Percentiles rank a stretch among this genome's conserved stretches.
phyloP scores from a whole-genome alignment of 2,113 vertebrate genomes.

The Cacatua alba region DNA sequence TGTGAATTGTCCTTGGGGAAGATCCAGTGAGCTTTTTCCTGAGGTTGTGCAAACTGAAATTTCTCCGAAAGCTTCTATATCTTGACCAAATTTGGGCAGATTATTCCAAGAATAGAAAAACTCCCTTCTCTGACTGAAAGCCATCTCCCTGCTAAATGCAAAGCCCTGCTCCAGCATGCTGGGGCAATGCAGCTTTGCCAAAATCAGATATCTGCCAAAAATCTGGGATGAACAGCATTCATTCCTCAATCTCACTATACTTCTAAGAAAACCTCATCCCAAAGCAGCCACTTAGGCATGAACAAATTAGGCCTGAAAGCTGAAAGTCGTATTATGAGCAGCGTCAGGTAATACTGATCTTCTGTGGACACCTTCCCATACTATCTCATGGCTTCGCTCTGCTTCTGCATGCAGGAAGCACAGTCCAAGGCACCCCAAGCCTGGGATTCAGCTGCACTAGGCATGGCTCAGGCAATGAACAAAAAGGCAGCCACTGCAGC shows the following conservation, averaged over 20 bases:
- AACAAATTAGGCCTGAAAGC: background rate
- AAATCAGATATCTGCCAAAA: conserved; percentile 1
- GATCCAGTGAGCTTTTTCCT: background rate
- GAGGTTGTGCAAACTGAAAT: background rate
- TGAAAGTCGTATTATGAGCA: background rate
- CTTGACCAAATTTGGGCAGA: conserved; percentile 27
- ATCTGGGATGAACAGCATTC: background rate
- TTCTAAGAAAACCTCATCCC: background rate
- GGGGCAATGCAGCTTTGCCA: background rate
- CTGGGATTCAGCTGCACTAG: fast-evolving
- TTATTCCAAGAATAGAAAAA: background rate
- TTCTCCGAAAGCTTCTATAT: conserved; percentile 19
- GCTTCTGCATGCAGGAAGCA: background rate
- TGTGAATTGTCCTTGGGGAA: background rate
- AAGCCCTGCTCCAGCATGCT: background rate
- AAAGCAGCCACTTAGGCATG: background rate
- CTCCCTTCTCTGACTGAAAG: background rate
- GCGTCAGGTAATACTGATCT: fast-evolving
- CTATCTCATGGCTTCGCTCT: background rate
- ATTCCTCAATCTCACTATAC: background rate
- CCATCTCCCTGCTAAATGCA: background rate
- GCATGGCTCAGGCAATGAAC: background rate
- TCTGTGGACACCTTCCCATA: background rate
- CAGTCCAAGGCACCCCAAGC: background rate
- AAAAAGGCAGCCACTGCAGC: fast-evolving